Percentiles rank a stretch among this genome's conserved stretches.
phyloP scores from a whole-genome alignment of 2,797 vertebrate species.

The Sebastes nivosus region DNA sequence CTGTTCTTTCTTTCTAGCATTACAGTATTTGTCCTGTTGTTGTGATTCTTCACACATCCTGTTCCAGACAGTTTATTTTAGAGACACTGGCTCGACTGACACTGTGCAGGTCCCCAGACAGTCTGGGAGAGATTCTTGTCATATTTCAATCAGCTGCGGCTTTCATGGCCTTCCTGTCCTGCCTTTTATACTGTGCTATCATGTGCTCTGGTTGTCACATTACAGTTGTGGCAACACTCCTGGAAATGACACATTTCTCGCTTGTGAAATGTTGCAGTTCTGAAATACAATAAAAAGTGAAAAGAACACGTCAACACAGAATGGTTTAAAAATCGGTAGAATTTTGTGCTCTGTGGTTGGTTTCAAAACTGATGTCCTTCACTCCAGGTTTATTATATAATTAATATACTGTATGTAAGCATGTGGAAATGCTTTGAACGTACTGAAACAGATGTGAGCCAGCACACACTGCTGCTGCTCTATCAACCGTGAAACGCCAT shows the following conservation, averaged over 20 bases:
- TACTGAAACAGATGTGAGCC: neutral
- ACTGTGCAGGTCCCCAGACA: slow-evolving; percentile 42
- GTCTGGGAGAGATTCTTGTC: slow-evolving; percentile 48
- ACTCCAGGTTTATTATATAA: neutral
- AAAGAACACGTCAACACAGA: neutral
- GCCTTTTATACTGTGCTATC: slow-evolving; percentile 29
- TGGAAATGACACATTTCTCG: slow-evolving; percentile 21
- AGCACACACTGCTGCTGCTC: neutral
- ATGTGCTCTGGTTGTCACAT: slow-evolving; percentile 43
- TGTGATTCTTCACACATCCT: slow-evolving; percentile 33
- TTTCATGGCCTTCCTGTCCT: slow-evolving; percentile 41
- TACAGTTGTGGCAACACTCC: slow-evolving; percentile 20
- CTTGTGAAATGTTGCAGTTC: slow-evolving; percentile 25
- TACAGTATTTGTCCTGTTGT: slow-evolving; percentile 36
- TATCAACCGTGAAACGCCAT: neutral
- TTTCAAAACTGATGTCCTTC: neutral
- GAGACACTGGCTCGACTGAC: slow-evolving; percentile 32
- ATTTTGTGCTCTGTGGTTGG: neutral
- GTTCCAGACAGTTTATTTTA: slow-evolving; percentile 54
- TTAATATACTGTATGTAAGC: neutral
- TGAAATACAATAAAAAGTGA: slow-evolving; percentile 9
- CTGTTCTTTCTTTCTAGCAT: neutral
- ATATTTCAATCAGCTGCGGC: slow-evolving; percentile 58
- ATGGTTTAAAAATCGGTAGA: neutral
- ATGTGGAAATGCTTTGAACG: neutral